A percentile compares a stretch with the other conserved stretches of the same genome.
Conservation (phyloP, 2,888 invertebrate species). For the Eilema depressum region DNA sequence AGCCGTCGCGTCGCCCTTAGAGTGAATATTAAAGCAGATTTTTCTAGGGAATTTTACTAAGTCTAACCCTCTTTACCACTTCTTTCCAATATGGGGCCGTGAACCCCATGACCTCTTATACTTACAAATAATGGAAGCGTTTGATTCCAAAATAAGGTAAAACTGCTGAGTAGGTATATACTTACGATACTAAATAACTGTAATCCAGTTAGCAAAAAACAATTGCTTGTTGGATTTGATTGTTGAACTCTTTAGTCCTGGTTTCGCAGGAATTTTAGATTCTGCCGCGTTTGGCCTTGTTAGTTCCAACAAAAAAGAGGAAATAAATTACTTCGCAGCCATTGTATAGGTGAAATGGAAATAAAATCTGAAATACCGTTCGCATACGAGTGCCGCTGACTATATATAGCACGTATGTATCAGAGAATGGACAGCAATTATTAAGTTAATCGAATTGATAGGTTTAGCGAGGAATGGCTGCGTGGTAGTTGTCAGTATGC, state of each 20-base stretch:
- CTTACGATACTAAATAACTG: no score
- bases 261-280: conserved; percentile 27
- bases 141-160: no score
- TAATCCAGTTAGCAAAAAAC: conserved; percentile 42
- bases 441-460: conserved; percentile 52
- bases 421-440: conserved; percentile 34
- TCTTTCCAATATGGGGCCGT: background rate
- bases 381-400: conserved; percentile 24
- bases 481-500: conserved; percentile 32
- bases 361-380: conserved; percentile 43
- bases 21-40: no score
- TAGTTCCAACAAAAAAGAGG: conserved; percentile 30
- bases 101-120: background rate
- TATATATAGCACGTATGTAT: conserved; percentile 22
- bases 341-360: conserved; percentile 31
- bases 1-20: no score
- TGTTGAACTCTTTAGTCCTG: conserved; percentile 33
- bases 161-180: no score
- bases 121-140: background rate
- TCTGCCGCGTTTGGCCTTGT: conserved; percentile 28
- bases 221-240: conserved; percentile 38
- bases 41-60: background rate
- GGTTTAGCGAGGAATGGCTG: conserved; percentile 30
- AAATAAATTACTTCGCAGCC: conserved; percentile 29
- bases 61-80: background rate